A percentile compares a stretch with the other conserved stretches of the same genome.
These are phyloP conservation scores for Dione juno DNA, from an alignment of 2,888 invertebrate genomes.

Conservation along the genomic window DNA sequence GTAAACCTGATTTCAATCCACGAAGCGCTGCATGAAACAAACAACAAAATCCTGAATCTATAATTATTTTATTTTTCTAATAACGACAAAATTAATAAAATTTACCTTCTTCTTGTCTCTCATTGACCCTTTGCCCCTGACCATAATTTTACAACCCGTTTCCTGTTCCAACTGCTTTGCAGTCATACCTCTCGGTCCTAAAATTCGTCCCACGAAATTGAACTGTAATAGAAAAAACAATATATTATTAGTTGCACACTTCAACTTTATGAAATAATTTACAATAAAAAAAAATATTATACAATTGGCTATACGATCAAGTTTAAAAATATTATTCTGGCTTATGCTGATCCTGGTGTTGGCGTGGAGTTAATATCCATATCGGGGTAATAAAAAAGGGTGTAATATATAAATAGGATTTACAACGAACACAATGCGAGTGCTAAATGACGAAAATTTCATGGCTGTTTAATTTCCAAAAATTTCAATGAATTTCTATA, in stretches of 20 bases:
- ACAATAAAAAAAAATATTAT: no score
- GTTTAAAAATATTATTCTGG: conserved; percentile 27
- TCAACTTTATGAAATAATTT: no score
- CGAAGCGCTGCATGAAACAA: conserved; percentile 49
- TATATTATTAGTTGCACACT: not conserved
- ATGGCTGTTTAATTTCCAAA: conserved; percentile 67
- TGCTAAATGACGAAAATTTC: conserved; percentile 59
- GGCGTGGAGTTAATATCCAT: conserved; percentile 39
- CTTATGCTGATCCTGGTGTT: not conserved
- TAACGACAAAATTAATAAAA: not conserved
- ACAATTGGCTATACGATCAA: no score
- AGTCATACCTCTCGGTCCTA: conserved; percentile 99
- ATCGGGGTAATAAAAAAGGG: conserved; percentile 72
- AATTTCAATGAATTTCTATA: conserved; percentile 72
- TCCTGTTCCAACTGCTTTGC: conserved; percentile 99
- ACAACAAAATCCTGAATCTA: conserved; percentile 33
- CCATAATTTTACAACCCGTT: conserved; percentile 99
- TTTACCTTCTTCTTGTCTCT: conserved; percentile 99
- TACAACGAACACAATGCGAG: conserved; percentile 57
- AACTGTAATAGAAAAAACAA: conserved; percentile 87
- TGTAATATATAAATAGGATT: conserved; percentile 68
- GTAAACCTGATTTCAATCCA: conserved; percentile 46
- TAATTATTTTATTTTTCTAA: not conserved
- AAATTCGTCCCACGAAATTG: conserved; percentile 99
- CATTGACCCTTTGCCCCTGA: conserved; percentile 99